phyloP scores from a whole-genome alignment of 2,888 invertebrate genomes.

The Lumbricus terrestris region DNA sequence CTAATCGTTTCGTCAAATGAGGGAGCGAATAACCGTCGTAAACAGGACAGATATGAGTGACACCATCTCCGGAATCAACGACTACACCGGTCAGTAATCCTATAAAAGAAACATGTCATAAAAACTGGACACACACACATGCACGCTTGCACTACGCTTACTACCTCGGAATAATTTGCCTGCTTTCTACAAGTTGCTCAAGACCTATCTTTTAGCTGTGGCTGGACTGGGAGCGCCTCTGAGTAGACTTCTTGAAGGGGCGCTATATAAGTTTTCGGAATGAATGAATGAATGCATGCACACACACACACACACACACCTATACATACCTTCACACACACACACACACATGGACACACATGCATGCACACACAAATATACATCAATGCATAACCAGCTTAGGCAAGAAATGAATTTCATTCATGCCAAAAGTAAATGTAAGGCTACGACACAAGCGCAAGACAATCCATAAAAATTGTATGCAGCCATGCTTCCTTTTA shows the following conservation, averaged over 20 bases:
- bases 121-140: not conserved
- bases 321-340: too few species aligned
- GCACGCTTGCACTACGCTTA: too few species aligned
- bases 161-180: too few species aligned
- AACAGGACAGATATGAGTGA: constrained; percentile 98
- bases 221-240: too few species aligned
- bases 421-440: not conserved
- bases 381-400: not conserved
- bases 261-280: too few species aligned
- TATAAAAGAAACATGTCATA: constrained; percentile 34
- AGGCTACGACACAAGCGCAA: not conserved
- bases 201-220: too few species aligned
- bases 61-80: constrained; percentile 97
- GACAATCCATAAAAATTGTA: not conserved
- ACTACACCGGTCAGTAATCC: constrained; percentile 94
- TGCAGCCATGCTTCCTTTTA: not conserved
- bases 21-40: constrained; percentile 95
- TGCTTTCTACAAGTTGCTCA: too few species aligned
- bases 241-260: too few species aligned
- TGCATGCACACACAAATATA: not conserved
- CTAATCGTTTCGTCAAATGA: constrained; percentile 87
- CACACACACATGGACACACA: too few species aligned
- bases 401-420: not conserved
- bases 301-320: too few species aligned
- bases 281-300: too few species aligned